Evolutionary conservation across 64 coral and sea anemone genomes (phyloP).

Genomic region (Cladopsammia gracilis): DNA sequence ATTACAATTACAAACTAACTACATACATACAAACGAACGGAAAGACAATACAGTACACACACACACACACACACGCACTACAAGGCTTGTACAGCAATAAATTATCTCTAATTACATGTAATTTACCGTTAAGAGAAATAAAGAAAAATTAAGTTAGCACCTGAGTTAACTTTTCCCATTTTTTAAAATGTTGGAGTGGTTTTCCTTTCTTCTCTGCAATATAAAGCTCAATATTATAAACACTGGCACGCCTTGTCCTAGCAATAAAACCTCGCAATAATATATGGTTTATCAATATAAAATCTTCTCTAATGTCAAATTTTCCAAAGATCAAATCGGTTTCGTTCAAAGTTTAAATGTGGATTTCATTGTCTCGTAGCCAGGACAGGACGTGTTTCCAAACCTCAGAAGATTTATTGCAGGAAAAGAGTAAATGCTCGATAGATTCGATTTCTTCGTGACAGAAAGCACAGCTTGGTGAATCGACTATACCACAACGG

Average conservation of each 20-base stretch:
- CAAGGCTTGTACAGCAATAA: too few relatives aligned
- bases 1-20: too few relatives aligned
- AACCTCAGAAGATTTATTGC: neutral
- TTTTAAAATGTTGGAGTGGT: neutral
- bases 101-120: too few relatives aligned
- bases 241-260: neutral
- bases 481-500: neutral
- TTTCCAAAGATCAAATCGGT: neutral
- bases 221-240: neutral
- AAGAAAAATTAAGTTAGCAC: too few relatives aligned
- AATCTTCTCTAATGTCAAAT: neutral
- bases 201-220: neutral
- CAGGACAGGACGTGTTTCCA: slow-evolving; percentile 10
- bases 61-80: too few relatives aligned
- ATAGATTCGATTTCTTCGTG: neutral
- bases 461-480: neutral
- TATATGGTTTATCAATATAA: neutral
- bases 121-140: too few relatives aligned
- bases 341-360: neutral
- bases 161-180: too few relatives aligned
- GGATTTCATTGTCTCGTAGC: neutral
- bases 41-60: too few relatives aligned
- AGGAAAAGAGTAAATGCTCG: slow-evolving; percentile 3
- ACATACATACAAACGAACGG: too few relatives aligned
- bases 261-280: neutral